Base-by-base conservation (phyloP, 2,888 invertebrate species). In the Punctoribates punctum region DNA sequence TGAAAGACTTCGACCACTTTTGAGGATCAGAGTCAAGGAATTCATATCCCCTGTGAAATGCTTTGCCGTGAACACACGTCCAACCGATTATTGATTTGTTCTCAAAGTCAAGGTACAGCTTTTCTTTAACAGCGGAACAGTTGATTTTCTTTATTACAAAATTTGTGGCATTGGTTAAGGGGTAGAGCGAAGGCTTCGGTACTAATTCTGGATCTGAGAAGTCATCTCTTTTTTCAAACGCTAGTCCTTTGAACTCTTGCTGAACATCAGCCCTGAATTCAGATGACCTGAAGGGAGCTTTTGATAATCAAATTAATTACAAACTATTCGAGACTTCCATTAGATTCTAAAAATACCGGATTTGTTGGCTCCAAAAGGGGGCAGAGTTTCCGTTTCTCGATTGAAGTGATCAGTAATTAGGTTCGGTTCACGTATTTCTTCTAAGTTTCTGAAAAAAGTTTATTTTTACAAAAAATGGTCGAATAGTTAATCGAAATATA, bases 181-280 rank as follows among this genome's bases (percentile, higher is more conserved):
- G 75, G 51, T 73, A 75, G 4, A 75, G n/a, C 17, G 75, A 73
- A 6, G 75, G 54, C 38, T 11, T 17, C 4, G 38, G 15, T n/a
- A n/a, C n/a, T 5, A 9, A 23, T 8, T 29, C 51, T 11, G 23
- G 0, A 20, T 0, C 34, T 9, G 38, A 17, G 15, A 60, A 48
- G 25, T 75, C 54, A 6, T 15, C 3, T 3, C 17, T 1, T 3
- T 1, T 46, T n/a, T 67, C 65, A 1, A 9, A n/a, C 1, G 9
- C 1, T 15, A 60, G 17, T 73, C 54, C 72, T 54, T 62, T 57
- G 17, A 75, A 75, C 15, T 23, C 34, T 70, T 42, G 8, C 23
- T 72, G 70, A 23, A 72, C 17, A 25, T 70, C 46, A 13, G 48
- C 17, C 8, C 75, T 46, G 20, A 62, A 34, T 1, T 70, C 65